Conservation (phyloP, 2,797 vertebrate species). For the Scleropages formosus region DNA sequence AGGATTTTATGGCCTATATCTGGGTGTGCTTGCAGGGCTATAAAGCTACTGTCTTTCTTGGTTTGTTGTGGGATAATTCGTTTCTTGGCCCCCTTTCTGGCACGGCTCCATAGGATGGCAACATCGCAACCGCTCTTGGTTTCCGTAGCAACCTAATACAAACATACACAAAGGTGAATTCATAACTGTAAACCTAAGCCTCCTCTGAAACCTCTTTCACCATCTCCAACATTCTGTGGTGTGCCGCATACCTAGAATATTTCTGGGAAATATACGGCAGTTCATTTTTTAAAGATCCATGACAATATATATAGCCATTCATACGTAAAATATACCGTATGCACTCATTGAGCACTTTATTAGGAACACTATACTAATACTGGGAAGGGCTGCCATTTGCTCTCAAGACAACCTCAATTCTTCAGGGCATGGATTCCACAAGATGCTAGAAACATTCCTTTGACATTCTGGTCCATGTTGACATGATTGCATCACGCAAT, state of each 20-base stretch:
- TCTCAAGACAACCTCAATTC: too few relatives aligned
- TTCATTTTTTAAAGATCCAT: too few relatives aligned
- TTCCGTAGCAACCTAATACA: slow-evolving; percentile 19
- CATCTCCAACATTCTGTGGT: not conserved
- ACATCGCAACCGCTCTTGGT: slow-evolving; percentile 30
- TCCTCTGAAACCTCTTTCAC: too few relatives aligned
- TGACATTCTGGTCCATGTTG: too few relatives aligned
- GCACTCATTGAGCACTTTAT: too few relatives aligned
- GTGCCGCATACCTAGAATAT: not conserved
- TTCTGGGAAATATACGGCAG: not conserved
- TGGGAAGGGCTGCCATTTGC: too few relatives aligned
- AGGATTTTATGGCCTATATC: not conserved
- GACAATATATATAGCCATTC: too few relatives aligned
- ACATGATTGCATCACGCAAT: too few relatives aligned
- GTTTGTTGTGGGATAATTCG: slow-evolving; percentile 9
- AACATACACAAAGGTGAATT: slow-evolving; percentile 1
- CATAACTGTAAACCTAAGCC: not conserved
- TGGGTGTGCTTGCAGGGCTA: not conserved
- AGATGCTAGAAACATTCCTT: too few relatives aligned
- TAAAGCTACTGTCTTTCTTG: slow-evolving; percentile 19
- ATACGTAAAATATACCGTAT: too few relatives aligned
- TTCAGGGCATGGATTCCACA: too few relatives aligned
- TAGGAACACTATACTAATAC: too few relatives aligned
- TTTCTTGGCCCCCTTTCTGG: not conserved
- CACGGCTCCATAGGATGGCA: not conserved